Evolutionary conservation across 2,797 vertebrate genomes (phyloP).

Genomic region (Bufotes viridis): DNA sequence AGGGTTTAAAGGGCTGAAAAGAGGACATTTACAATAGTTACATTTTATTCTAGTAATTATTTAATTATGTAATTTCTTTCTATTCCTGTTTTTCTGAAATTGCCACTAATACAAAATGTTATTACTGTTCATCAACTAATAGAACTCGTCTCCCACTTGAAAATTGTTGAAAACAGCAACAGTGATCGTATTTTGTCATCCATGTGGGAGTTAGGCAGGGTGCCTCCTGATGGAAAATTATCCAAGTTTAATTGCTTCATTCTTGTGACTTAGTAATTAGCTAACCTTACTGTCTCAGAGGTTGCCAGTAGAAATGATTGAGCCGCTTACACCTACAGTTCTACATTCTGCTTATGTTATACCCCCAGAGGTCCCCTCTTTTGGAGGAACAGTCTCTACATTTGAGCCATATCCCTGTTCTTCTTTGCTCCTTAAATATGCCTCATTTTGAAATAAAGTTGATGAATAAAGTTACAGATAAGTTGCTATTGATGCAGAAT

Average conservation of each 20-base stretch:
- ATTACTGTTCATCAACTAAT: neutral
- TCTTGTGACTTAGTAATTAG: conserved; percentile 14
- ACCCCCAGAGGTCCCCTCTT: neutral
- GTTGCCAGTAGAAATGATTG: neutral
- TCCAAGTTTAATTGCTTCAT: conserved; percentile 2
- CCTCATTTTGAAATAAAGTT: no score
- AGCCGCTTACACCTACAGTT: neutral
- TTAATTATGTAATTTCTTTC: neutral
- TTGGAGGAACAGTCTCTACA: neutral
- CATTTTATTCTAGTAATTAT: neutral
- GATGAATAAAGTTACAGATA: no score
- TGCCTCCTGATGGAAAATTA: conserved; percentile 16
- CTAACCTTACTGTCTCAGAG: neutral
- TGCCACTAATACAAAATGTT: neutral
- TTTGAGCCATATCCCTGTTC: no score
- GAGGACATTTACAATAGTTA: neutral
- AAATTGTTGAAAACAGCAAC: neutral
- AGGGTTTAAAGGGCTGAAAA: no score
- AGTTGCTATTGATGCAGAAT: no score
- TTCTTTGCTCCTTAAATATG: no score
- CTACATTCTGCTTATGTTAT: neutral
- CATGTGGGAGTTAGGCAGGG: conserved; percentile 8
- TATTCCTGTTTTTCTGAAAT: neutral
- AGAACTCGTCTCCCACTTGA: neutral
- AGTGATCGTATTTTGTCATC: conserved; percentile 7